phyloP scores from a whole-genome alignment of 1,140 invertebrate species.

The Ditylenchus dipsaci region DNA sequence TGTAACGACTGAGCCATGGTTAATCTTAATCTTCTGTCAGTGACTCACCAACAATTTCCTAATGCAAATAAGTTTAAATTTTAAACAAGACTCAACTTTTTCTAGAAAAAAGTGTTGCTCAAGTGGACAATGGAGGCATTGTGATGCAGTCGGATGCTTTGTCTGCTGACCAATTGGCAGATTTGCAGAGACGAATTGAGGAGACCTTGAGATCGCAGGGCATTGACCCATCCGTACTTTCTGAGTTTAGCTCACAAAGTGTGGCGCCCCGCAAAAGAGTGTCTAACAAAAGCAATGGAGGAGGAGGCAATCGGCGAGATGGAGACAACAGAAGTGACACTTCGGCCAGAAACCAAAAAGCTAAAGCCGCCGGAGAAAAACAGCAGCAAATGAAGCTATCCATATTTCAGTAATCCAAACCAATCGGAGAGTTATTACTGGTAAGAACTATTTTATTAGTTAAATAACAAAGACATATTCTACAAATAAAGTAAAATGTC shows the following conservation, averaged over 20 bases:
- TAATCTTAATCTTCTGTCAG: too few relatives aligned
- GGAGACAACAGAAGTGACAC: neutral
- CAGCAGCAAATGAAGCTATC: neutral
- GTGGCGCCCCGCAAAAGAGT: constrained; percentile 14
- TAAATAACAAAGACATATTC: too few relatives aligned
- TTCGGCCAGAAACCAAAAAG: neutral
- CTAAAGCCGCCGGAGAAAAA: neutral
- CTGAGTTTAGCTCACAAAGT: constrained; percentile 17
- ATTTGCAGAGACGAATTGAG: constrained; percentile 40
- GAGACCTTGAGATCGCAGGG: constrained; percentile 35
- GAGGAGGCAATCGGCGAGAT: neutral
- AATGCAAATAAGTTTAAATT: too few relatives aligned
- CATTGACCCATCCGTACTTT: constrained; percentile 29
- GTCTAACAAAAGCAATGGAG: neutral
- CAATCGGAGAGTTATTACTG: too few relatives aligned
- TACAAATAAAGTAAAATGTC: too few relatives aligned
- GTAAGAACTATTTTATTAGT: too few relatives aligned
- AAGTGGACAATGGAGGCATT: constrained; percentile 43
- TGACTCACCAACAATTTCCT: too few relatives aligned
- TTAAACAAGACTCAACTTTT: too few relatives aligned
- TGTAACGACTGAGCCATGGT: too few relatives aligned
- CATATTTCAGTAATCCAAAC: neutral
- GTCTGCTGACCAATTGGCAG: constrained; percentile 50
- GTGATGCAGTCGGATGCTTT: constrained; percentile 51
- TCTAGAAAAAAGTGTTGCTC: constrained; percentile 42